These are phyloP conservation scores for Lanius collurio DNA, from an alignment of 2,113 vertebrate genomes.

Conservation along the genomic window DNA sequence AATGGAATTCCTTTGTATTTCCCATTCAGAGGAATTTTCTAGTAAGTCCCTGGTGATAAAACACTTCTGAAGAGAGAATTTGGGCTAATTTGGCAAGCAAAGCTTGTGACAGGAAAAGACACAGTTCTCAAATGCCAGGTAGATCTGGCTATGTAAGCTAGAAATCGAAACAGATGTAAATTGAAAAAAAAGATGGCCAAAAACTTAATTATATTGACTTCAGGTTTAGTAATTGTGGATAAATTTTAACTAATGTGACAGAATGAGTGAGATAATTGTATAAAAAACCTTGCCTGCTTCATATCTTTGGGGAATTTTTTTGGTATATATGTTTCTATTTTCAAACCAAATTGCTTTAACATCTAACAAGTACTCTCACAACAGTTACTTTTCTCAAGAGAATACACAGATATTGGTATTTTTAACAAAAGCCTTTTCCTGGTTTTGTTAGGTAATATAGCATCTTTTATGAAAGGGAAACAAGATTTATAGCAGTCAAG, in stretches of 20 bases:
- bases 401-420: neutral
- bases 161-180: neutral
- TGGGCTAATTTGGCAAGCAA: neutral
- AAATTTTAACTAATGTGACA: neutral
- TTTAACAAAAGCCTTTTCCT: conserved; percentile 20
- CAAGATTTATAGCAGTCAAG: neutral
- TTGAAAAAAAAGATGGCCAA: neutral
- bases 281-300: neutral
- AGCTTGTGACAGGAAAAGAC: neutral
- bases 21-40: neutral
- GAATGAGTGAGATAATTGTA: neutral
- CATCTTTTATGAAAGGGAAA: neutral
- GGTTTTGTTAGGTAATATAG: neutral
- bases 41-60: neutral
- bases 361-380: neutral
- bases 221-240: neutral
- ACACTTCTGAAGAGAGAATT: neutral
- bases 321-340: neutral
- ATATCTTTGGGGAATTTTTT: neutral
- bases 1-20: neutral
- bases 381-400: neutral
- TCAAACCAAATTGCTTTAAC: neutral
- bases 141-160: neutral
- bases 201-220: conserved; percentile 6
- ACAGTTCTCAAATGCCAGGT: neutral